Evolutionary conservation across 2,113 vertebrate species (phyloP).

Genomic region (Ctenodactylus gundi): DNA sequence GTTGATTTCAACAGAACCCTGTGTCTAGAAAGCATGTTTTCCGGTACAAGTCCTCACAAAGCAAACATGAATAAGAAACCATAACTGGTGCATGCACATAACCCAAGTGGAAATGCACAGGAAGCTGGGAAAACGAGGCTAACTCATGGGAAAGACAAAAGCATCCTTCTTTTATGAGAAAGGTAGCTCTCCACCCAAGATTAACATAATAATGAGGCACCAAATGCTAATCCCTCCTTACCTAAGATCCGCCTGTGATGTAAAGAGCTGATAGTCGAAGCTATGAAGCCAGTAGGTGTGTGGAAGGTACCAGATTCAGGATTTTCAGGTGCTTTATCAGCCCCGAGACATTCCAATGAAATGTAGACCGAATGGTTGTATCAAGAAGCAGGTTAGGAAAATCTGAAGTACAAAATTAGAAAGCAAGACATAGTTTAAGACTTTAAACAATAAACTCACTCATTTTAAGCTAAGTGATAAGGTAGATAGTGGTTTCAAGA

Average conservation of each 20-base stretch:
- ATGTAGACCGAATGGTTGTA: neutral
- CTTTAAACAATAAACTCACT: neutral
- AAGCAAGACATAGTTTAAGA: neutral
- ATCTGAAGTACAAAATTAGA: constrained; percentile 19
- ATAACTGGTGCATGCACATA: neutral
- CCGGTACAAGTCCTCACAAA: neutral
- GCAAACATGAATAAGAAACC: neutral
- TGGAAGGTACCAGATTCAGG: constrained; percentile 47
- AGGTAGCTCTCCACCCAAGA: constrained; percentile 43
- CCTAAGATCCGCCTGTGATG: constrained; percentile 36
- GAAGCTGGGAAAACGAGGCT: constrained; percentile 52
- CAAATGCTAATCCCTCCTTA: constrained; percentile 65
- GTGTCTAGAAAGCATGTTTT: constrained; percentile 4
- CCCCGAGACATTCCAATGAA: neutral
- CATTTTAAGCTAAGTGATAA: neutral
- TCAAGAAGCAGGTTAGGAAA: constrained; percentile 41
- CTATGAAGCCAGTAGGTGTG: constrained; percentile 46
- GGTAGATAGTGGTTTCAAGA: neutral
- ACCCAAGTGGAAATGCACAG: constrained; percentile 14
- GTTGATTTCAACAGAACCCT: constrained; percentile 19
- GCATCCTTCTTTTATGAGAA: constrained; percentile 49
- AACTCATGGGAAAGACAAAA: constrained; percentile 65
- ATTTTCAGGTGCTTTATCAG: constrained; percentile 59
- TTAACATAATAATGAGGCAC: constrained; percentile 69
- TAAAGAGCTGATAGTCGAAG: neutral